phyloP scores from a whole-genome alignment of 2,888 invertebrate genomes.

The Acanthococcus lagerstroemiae region DNA sequence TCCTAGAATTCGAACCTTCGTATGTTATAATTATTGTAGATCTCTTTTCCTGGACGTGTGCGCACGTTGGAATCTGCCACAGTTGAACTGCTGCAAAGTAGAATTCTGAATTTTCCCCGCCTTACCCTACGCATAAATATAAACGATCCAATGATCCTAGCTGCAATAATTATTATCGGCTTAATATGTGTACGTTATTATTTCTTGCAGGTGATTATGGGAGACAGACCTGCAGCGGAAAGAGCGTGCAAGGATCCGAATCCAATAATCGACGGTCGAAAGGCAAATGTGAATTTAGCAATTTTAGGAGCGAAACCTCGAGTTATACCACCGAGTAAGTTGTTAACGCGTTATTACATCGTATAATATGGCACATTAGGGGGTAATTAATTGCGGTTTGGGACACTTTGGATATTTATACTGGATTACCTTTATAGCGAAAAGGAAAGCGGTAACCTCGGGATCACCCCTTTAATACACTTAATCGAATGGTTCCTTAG shows the following conservation, averaged over 20 bases:
- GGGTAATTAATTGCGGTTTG: conserved; percentile 26
- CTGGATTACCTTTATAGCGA: conserved; percentile 4
- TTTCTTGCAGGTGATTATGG: conserved; percentile 86
- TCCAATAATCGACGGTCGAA: conserved; percentile 95
- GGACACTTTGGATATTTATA: conserved; percentile 21
- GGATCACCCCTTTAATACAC: neutral
- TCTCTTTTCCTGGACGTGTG: no score
- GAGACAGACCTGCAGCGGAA: conserved; percentile 86
- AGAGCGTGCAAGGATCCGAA: conserved; percentile 96
- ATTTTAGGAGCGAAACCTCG: conserved; percentile 94
- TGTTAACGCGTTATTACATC: conserved; percentile 19
- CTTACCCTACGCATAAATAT: no score
- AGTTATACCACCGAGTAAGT: conserved; percentile 68
- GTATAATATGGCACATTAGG: conserved; percentile 2
- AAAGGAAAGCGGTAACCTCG: neutral
- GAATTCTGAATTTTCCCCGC: no score
- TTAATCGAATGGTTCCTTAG: neutral
- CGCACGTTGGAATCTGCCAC: no score
- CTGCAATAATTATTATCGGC: no score
- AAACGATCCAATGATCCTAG: no score
- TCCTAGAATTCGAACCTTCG: no score
- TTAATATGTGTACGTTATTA: no score
- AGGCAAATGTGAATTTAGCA: conserved; percentile 96
- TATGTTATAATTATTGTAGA: no score
- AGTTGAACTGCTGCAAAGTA: no score